phyloP scores from a whole-genome alignment of 2,888 invertebrate genomes.

The Phragmatobia fuliginosa region DNA sequence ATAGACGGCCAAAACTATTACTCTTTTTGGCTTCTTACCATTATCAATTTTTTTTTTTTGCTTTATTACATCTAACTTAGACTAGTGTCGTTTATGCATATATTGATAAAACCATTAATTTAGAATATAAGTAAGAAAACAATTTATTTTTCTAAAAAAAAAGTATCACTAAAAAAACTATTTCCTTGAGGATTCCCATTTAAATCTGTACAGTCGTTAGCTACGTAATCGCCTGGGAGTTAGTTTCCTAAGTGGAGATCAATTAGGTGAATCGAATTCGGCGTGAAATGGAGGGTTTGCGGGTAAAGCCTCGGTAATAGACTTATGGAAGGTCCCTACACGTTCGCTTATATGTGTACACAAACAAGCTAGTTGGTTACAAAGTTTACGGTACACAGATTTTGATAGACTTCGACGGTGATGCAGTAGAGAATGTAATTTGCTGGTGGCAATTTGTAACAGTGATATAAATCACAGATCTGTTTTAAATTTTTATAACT shows the following conservation, averaged over 20 bases:
- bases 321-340: slow-evolving; percentile 49
- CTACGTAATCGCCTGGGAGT: slow-evolving; percentile 62
- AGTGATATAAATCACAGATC: neutral
- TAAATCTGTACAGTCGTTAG: slow-evolving; percentile 45
- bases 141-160: neutral
- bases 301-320: slow-evolving; percentile 52
- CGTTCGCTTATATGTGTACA: slow-evolving; percentile 35
- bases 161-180: neutral
- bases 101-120: neutral
- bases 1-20: too few species aligned
- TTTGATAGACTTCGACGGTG: slow-evolving; percentile 8
- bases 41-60: too few species aligned
- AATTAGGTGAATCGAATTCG: slow-evolving; percentile 73
- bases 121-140: too few species aligned
- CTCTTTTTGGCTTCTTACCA: too few species aligned
- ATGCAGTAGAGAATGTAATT: neutral
- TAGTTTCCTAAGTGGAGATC: slow-evolving; percentile 73
- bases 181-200: slow-evolving; percentile 36
- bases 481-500: neutral
- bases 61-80: too few species aligned
- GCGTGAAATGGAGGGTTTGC: slow-evolving; percentile 59
- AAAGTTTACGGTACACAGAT: slow-evolving; percentile 33
- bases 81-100: too few species aligned
- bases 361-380: slow-evolving; percentile 47
- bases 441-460: neutral